These are phyloP conservation scores for Formica aserva DNA, from an alignment of 2,888 invertebrate species.

Conservation along the genomic window DNA sequence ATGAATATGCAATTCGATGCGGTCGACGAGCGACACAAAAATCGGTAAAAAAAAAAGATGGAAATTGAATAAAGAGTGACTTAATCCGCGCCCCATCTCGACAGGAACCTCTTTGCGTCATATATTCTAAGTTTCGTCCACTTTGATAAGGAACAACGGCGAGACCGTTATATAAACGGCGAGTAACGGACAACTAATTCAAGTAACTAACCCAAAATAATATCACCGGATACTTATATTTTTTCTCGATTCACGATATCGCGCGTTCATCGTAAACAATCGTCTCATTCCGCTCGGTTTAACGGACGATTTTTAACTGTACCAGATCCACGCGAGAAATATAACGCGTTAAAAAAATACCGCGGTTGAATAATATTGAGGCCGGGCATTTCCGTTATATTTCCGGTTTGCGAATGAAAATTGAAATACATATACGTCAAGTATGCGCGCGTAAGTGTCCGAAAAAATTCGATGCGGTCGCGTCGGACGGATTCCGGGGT, in stretches of 20 bases:
- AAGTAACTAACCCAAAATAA: neutral
- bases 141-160: conserved; percentile 35
- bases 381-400: conserved; percentile 10
- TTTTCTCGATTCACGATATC: conserved; percentile 6
- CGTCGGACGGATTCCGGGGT: conserved; percentile 19
- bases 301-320: conserved; percentile 24
- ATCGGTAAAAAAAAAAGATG: neutral
- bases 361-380: conserved; percentile 43
- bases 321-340: conserved; percentile 30
- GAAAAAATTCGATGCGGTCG: conserved; percentile 47
- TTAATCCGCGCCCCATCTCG: conserved; percentile 27
- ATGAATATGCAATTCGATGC: conserved; percentile 51
- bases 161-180: neutral
- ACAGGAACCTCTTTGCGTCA: conserved; percentile 36
- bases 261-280: conserved; percentile 40
- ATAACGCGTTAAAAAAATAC: conserved; percentile 36
- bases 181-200: neutral
- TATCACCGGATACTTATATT: neutral
- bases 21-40: conserved; percentile 42
- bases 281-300: conserved; percentile 25
- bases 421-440: conserved; percentile 50
- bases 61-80: conserved; percentile 7
- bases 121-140: conserved; percentile 17
- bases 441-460: conserved; percentile 32
- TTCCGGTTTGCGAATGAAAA: conserved; percentile 37